Base-by-base conservation (phyloP, 1,140 invertebrate species). In the Drosophila sulfurigaster region DNA sequence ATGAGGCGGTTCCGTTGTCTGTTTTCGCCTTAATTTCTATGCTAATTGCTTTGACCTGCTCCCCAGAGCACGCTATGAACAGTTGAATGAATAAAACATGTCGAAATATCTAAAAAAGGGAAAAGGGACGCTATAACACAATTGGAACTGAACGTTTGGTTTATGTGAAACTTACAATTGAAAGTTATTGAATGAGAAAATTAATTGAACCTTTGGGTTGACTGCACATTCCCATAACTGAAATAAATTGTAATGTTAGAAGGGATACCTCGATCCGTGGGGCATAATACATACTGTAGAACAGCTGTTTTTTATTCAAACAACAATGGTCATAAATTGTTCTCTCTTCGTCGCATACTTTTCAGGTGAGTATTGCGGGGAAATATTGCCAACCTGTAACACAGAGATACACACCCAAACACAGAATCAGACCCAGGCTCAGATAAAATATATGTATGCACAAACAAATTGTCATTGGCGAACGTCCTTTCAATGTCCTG, bases 191-290 rank as follows among this genome's bases (percentile, higher is more conserved):
- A 28, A 28, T 54, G 7, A 35, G 56, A 7, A 59, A 74, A 74
- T 68, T 74, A 68, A 68, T 74, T 74, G 49, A 68, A 28, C 64
- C 38, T 38, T 60, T 60, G 64, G 66, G 65, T 38, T 48, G 28
- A 16, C 13, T 57, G 52, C 15, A 43, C 46, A 59, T 35, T 73
- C 56, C 70, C 70, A 68, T 38, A 68, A 30, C 64, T 67, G 54
- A 28, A 57, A 67, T 73, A 73, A 73, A 73, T 59, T 46, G 70
- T 51, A 35, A 45, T 67, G 52, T 73, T 74, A 74, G 71, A 56
- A 46, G 28, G 64, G 28, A 35, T 16, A 10, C n/a, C 38, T 8
- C 38, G 7, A 43, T 60, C 20, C 32, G 8, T 16, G 38, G 25
- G 66, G 49, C 46, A 58, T 67, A 52, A 73, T 67, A 67, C 38